Evolutionary conservation across 2,797 vertebrate genomes (phyloP), one percentile per base, ranked within the genome.

Genomic region (Thunnus albacares): DNA sequence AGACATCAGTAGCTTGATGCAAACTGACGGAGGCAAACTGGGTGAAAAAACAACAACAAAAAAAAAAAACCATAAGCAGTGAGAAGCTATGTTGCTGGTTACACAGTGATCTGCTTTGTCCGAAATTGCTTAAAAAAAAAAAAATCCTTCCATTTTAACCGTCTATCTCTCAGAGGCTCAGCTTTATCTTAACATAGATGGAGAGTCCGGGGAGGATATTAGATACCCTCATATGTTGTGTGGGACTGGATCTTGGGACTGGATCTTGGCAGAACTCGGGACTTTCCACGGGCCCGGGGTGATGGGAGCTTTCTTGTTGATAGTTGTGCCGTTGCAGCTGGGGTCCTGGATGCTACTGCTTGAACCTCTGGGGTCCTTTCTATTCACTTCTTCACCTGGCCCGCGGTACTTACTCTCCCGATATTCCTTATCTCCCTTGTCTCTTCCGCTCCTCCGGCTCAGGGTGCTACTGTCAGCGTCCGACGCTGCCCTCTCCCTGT

Each of bases 241-340:
- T 92, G 94, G 88, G 95, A 94, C 79, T 94, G 90, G 88, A 96
- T 94, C 95, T 95, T 97, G 28, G 91, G 95, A 94, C 79, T 94
- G 90, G 88, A 96, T 94, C 95, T 95, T 97, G 28, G 91, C 92
- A 1, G 96, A 90, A 41, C 95, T 94, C 6, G 98, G 98, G 26
- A 99, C 97, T 89, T 97, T 98, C 98, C 98, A 99, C 0, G 98
- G 98, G 5, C 98, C 98, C 0, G 98, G 98, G 55, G 96, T 97
- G 84, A 99, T 97, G 2, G 95, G 77, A 75, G 95, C 93, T 91
- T 96, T 98, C 79, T 92, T 96, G 30, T 84, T 88, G 79, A 87
- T 85, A 22, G 83, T 43, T 1, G 84, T 92, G 71, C 95, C 96
- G 1, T 96, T 95, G 82, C 85, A 92, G 76, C 80, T 75, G 41